Evolutionary conservation across 2,797 vertebrate genomes (phyloP), one percentile per base, ranked within the genome.

Genomic region (Astyanax mexicanus): DNA sequence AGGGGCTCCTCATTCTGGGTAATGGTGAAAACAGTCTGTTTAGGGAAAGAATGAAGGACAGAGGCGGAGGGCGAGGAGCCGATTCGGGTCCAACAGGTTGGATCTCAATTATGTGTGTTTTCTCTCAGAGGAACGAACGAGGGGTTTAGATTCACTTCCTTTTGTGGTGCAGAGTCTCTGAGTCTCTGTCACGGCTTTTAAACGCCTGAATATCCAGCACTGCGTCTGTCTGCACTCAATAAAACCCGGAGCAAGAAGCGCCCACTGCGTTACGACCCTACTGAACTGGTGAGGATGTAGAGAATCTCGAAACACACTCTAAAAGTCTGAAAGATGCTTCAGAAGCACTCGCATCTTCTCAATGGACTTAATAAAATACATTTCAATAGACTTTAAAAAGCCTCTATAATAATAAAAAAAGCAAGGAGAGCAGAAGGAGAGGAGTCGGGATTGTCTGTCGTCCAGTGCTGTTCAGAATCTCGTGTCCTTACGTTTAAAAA

Each of bases 191-290:
- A 5, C 2, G 29, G 29, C 29, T 5, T 32, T 32, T 32, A 32
- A 32, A 32, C 2, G 5, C 29, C 29, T 32, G 5, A 32, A 69
- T 52, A 79, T 75, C 77, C 75, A 83, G 79, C 75, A 80, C 79
- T 61, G 60, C 67, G 69, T 81, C 77, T 2, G 29, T 2, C 29
- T 32, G 29, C 29, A 32, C 29, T 71, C 71, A 75, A 57, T 70
- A 70, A 79, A 73, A 58, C 54, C 61, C 29, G 65, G 62, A n/a
- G 74, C 74, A 90, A 80, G 88, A 74, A 86, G 88, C 84, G 81
- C 37, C 29, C 29, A 29, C 29, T 32, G n/a, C n/a, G n/a, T n/a
- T n/a, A n/a, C n/a, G n/a, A n/a, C n/a, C n/a, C n/a, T n/a, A n/a
- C n/a, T n/a, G n/a, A n/a, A n/a, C n/a, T n/a, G n/a, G n/a, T n/a